Evolutionary conservation across 2,113 vertebrate species (phyloP), one percentile per base, ranked within the genome.

Genomic region (Guaruba guarouba): DNA sequence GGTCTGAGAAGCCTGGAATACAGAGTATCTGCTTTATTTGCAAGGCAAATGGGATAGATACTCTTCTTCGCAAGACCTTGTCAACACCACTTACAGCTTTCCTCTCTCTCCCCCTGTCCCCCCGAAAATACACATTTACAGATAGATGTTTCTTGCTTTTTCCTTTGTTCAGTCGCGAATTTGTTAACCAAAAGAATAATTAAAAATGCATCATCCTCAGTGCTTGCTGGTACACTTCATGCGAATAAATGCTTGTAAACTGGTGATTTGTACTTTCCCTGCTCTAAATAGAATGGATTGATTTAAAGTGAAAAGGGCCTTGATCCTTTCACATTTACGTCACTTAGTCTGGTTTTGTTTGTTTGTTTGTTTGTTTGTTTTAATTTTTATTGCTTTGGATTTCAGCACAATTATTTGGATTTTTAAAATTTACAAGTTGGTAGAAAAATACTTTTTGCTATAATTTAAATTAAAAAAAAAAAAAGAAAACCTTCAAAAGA

Each of bases 111-210:
- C 3, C 17, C 8, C 44, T 11, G 29, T 54, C 6, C 25, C 41
- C 28, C 7, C 25, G 9, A 73, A 67, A 71, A 51, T 22, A 14
- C 17, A n/a, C 11, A 49, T 25, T 63, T 78, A 48, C 3, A 52
- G 13, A 55, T 39, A 0, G 0, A 41, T 54, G 2, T 49, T 90
- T 67, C 39, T 44, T 49, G 3, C 0, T 64, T 91, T 67, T 55
- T 23, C 2, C 16, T 49, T 68, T 54, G 3, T 68, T 91, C 16
- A 13, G 11, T 67, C 9, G 78, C 31, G 87, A 29, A 43, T 61
- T 54, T 76, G 3, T 76, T 87, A 73, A 29, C 11, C 8, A 79
- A 85, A 35, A 76, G 11, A 86, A 49, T 81, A 82, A 85, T 49
- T 76, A 82, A 8, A 7, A 55, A 19, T 16, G 13, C 68, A 23